Evolutionary conservation across 2,113 vertebrate genomes (phyloP), one percentile per base, ranked within the genome.

Genomic region (Tachysurus fulvidraco): DNA sequence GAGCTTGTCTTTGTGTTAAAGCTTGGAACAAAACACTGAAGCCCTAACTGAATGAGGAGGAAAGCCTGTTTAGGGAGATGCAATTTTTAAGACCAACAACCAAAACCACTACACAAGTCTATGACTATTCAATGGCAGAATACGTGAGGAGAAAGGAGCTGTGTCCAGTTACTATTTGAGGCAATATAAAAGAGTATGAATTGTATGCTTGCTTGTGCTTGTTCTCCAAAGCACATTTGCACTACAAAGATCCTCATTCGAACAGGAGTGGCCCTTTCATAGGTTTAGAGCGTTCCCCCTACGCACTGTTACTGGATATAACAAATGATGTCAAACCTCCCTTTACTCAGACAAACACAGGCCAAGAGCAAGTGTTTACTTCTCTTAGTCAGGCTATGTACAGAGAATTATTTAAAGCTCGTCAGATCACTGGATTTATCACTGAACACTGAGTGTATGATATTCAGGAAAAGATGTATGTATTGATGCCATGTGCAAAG

Each of bases 141-240:
- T 52, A 50, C 25, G 5, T 1, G n/a, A 52, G 54, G 17, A 21
- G 60, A 76, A 80, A 30, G 16, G n/a, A 13, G 16, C 52, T 28
- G 52, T 12, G 21, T 41, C 5, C 4, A 59, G n/a, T n/a, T 28
- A 36, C 57, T 83, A 21, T 71, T 54, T 36, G 57, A 60, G 81
- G n/a, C 77, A 73, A 67, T 85, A 71, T 46, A 30, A 60, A 79
- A 79, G 46, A 83, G 13, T 16, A 16, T 14, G 55, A 78, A 41
- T 69, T 14, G 36, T 44, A 21, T 57, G 74, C 59, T 79, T 69
- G 28, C 44, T 69, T 50, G 46, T 50, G 5, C 5, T 59, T 84
- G n/a, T 79, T 81, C 74, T 83, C 81, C 57, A 59, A 88, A 91
- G 90, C 89, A 87, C 84, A 85, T 91, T 91, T 92, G 91, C 90